phyloP scores from a whole-genome alignment of 2,888 invertebrate genomes.

The Atherix ibis region DNA sequence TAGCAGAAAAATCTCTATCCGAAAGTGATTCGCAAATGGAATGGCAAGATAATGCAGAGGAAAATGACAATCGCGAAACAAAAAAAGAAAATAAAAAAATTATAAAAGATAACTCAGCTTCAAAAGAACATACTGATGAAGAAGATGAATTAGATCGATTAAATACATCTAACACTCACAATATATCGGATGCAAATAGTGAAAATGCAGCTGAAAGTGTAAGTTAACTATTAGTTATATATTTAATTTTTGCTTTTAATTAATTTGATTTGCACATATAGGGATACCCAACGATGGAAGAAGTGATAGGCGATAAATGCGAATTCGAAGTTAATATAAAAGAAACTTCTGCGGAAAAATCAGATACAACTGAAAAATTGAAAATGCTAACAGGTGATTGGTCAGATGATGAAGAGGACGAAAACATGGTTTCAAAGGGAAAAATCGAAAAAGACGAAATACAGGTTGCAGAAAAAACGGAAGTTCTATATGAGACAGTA shows the following conservation, averaged over 20 bases:
- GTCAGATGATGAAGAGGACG: constrained; percentile 28
- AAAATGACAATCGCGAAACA: background rate
- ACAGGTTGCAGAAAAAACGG: no score
- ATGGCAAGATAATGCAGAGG: constrained; percentile 5
- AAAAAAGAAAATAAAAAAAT: constrained; percentile 10
- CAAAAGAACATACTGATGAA: constrained; percentile 1
- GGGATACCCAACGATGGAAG: no score
- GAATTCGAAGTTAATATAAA: constrained; percentile 18
- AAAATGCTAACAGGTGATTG: constrained; percentile 28
- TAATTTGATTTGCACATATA: no score
- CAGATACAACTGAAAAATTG: constrained; percentile 2
- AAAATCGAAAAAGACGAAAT: no score
- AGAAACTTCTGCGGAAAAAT: constrained; percentile 22
- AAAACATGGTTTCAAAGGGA: no score
- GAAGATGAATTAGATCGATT: constrained; percentile 9
- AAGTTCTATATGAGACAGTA: no score
- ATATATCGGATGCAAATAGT: no score
- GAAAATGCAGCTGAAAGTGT: no score
- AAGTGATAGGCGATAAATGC: constrained; percentile 5
- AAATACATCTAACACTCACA: no score
- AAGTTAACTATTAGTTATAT: no score
- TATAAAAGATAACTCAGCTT: background rate
- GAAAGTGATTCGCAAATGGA: constrained; percentile 8
- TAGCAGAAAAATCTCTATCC: constrained; percentile 10
- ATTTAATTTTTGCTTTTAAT: no score